Evolutionary conservation across 2,888 invertebrate species (phyloP), one percentile per base, ranked within the genome.

Genomic region (Onchidella celtica): DNA sequence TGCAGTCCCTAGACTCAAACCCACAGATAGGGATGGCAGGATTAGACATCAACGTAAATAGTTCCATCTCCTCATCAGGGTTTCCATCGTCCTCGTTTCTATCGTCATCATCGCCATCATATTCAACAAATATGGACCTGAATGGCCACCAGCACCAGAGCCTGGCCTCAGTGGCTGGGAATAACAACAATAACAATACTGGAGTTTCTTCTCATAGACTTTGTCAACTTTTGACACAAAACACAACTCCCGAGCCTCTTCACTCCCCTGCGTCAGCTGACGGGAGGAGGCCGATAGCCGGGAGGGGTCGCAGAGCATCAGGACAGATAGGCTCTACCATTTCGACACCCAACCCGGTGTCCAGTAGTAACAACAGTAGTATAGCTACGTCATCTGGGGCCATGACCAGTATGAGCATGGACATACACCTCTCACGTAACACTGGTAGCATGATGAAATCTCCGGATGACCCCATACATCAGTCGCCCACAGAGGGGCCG

Each of bases 401-500:
- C 36, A 79, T 61, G 72, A 17, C 65, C 11, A 65, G 69, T 63
- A 6, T 70, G 32, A 57, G 70, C 11, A 34, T 65, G 73, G 73
- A 72, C 59, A 66, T 65, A 29, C 65, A 73, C 36, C 47, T 36
- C 3, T 21, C 32, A 6, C 40, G 63, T 34, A 70, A 40, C 32
- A 36, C 27, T 17, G 38, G 40, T 21, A 66, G 34, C 29, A 21
- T 57, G 17, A 69, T 84, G 24, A 88, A 88, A 83, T 90, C 91
- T 29, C 89, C 90, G 0, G 84, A 86, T 1, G 89, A 90, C 74
- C 88, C 85, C 72, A 82, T 88, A 68, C 87, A 86, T 61, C 90
- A 90, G 84, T 91, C 90, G 0, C 91, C 92, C 0, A 89, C 89
- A 63, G 90, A 90, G 0, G 90, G 91, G 3, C 89, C 90, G 0